These are phyloP conservation scores for Patella ulyssiponensis DNA, from an alignment of 2,888 invertebrate species.

Conservation along the genomic window DNA sequence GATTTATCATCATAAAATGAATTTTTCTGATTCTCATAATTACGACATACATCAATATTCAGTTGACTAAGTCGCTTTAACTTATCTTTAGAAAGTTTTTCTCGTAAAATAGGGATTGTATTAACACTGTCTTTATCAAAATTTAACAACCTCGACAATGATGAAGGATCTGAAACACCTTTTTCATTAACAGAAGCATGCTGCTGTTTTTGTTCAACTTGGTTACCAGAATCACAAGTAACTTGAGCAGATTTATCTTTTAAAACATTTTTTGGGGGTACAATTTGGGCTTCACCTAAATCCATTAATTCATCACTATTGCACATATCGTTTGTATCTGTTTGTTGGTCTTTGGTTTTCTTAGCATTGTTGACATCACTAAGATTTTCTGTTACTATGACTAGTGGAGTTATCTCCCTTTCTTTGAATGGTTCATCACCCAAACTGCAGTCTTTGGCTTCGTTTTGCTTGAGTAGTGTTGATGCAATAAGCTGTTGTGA, in stretches of 20 bases:
- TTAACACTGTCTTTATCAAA: too few species aligned
- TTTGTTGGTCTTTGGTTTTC: neutral
- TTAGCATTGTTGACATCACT: neutral
- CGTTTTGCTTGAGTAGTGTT: neutral
- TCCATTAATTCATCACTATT: neutral
- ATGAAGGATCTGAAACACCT: too few species aligned
- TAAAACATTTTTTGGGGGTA: too few species aligned
- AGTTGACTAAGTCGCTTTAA: neutral
- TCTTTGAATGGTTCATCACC: neutral
- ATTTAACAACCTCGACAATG: too few species aligned
- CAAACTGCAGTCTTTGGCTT: too few species aligned
- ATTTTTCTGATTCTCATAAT: conserved; percentile 3
- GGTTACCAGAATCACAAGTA: too few species aligned
- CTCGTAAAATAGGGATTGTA: too few species aligned
- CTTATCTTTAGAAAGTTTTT: neutral
- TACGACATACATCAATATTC: neutral
- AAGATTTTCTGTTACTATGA: neutral
- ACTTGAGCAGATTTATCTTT: too few species aligned
- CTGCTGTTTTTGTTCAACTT: too few species aligned
- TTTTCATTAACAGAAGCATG: too few species aligned
- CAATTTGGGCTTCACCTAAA: too few species aligned
- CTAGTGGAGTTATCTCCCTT: conserved; percentile 10
- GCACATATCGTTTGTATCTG: neutral
- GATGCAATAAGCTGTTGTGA: neutral
- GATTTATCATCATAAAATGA: conserved; percentile 43